Conservation (phyloP, 2,797 vertebrate genomes). For the Acrocephalus scirpaceus region DNA sequence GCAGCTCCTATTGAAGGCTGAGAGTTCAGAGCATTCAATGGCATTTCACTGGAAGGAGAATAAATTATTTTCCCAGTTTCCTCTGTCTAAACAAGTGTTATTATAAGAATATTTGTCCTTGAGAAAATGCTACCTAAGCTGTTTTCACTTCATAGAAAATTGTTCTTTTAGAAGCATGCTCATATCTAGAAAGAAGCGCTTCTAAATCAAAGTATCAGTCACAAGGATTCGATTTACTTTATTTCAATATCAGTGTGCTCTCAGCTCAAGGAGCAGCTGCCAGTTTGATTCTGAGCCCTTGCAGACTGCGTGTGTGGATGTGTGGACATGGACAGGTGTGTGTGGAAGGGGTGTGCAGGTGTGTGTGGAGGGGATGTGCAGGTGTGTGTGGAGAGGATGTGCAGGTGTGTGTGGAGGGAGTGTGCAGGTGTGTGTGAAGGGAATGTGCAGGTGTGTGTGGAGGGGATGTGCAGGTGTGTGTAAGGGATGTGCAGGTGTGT, state of each 20-base stretch:
- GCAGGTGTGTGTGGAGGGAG: not conserved
- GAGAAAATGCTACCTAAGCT: not conserved
- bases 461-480: not conserved
- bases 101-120: not conserved
- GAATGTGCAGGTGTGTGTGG: not conserved
- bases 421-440: not conserved
- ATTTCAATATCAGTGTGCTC: not conserved
- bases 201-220: not conserved
- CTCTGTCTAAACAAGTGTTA: not conserved
- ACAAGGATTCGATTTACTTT: not conserved
- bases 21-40: not conserved
- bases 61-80: not conserved
- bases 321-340: rapidly evolving
- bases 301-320: not conserved
- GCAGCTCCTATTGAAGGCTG: not conserved
- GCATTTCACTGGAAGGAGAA: not conserved
- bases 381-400: not conserved
- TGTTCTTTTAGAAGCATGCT: not conserved
- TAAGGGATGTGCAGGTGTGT: no score
- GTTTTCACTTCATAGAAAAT: not conserved
- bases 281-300: not conserved
- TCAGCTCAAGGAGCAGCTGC: not conserved
- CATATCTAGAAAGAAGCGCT: not conserved
- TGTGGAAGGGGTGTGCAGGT: no score
- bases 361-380: not conserved